Conservation (phyloP, 2,797 vertebrate species). For the Leucoraja ocellata region DNA sequence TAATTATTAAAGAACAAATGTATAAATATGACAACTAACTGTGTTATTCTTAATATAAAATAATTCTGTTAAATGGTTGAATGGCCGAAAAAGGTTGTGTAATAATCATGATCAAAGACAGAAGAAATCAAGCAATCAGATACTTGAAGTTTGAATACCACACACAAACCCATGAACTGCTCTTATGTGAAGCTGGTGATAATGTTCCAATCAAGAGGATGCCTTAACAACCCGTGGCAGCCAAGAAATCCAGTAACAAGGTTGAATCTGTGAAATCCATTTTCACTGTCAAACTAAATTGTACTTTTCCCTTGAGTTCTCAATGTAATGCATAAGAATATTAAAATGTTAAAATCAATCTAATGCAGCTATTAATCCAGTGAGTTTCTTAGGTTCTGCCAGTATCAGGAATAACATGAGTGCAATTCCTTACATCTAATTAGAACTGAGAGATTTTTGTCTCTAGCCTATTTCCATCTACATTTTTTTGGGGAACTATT, state of each 20-base stretch:
- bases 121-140: background rate
- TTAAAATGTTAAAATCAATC: background rate
- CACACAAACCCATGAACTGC: background rate
- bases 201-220: background rate
- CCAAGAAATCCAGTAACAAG: background rate
- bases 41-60: background rate
- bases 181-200: background rate
- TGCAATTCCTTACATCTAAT: background rate
- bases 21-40: background rate
- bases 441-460: background rate
- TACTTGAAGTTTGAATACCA: background rate
- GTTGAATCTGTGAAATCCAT: background rate
- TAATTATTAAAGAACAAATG: background rate
- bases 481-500: background rate
- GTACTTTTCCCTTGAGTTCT: background rate
- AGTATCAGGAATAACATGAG: background rate
- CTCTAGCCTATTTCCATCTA: background rate
- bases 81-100: background rate
- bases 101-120: background rate
- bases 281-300: background rate
- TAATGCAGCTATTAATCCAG: constrained; percentile 6
- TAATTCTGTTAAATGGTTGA: background rate
- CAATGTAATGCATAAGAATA: background rate
- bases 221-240: background rate
- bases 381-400: constrained; percentile 33